Base-by-base conservation (phyloP, 1,140 invertebrate genomes). In the Maniola jurtina region DNA sequence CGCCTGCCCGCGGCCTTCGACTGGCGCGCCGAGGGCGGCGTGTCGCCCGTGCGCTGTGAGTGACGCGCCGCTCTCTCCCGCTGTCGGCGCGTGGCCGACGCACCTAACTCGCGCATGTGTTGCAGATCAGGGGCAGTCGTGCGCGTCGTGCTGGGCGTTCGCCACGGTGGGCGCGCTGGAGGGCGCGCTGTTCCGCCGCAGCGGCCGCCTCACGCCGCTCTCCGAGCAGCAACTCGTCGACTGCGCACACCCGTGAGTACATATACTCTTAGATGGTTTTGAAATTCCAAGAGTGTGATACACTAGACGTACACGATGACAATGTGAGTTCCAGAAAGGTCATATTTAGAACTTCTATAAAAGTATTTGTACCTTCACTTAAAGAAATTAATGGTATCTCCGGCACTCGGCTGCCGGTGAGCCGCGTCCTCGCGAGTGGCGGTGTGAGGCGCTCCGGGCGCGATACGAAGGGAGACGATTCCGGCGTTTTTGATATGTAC, bases 111-210 rank as follows among this genome's bases (percentile, higher is more conserved):
- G 10, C 15, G 38, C 15, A 33, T 9, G n/a, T 52, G 6, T 69
- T 70, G 10, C 73, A 84, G 81, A 64, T 65, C 83, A 88, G 60
- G 72, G 69, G 2, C 9, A 15, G 0, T 84, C 34, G 0, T 88
- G 85, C 42, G 16, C 25, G 3, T 87, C 90, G 7, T 93, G 93
- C 71, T 93, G 92, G 91, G 92, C 93, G 14, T 93, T 93, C 74
- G 84, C 92, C 48, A 92, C 92, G 7, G 82, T 83, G 15, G 96
- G 94, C 2, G 92, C 95, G 1, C 80, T 97, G 47, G 96, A 97
- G 88, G 95, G 95, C 13, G 95, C 96, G 11, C 72, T 85, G 50
- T 82, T 78, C 76, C 55, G 71, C 34, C 59, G 52, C 40, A 77
- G 74, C 25, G 54, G 72, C 52, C 70, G 63, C 14, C 73, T 83